Conservation (phyloP, 2,113 vertebrate species). For the Rhinolophus ferrumequinum region DNA sequence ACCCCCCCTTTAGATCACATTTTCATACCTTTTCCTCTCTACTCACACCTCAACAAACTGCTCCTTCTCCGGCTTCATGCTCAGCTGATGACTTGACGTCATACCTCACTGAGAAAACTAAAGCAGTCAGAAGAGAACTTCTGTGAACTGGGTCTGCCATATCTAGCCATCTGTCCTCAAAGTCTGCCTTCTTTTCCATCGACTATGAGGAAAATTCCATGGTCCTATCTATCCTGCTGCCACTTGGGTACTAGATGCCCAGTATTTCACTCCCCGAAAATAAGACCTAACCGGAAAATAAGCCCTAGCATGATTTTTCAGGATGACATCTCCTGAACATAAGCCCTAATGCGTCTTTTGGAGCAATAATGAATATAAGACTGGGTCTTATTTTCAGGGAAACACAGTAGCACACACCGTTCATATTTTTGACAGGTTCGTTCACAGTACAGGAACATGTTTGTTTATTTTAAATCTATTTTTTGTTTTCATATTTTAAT, state of each 20-base stretch:
- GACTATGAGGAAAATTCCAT: neutral
- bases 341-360: too few species aligned
- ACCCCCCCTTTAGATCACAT: neutral
- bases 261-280: neutral
- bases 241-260: neutral
- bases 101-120: neutral
- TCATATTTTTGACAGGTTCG: neutral
- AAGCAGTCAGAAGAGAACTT: neutral
- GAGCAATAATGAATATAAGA: too few species aligned
- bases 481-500: neutral
- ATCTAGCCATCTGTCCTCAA: neutral
- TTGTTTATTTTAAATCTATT: neutral
- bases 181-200: neutral
- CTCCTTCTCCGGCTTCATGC: neutral
- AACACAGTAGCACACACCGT: too few species aligned
- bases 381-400: too few species aligned
- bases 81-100: neutral
- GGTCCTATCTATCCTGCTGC: neutral
- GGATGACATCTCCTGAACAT: too few species aligned
- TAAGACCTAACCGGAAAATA: too few species aligned
- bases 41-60: neutral
- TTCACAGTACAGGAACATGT: neutral
- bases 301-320: too few species aligned
- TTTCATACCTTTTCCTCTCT: neutral
- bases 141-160: rapidly evolving